A percentile compares a stretch with the other conserved stretches of the same genome.
These are phyloP conservation scores for Muntiacus reevesi DNA, from an alignment of 2,113 vertebrate genomes.

Conservation along the genomic window DNA sequence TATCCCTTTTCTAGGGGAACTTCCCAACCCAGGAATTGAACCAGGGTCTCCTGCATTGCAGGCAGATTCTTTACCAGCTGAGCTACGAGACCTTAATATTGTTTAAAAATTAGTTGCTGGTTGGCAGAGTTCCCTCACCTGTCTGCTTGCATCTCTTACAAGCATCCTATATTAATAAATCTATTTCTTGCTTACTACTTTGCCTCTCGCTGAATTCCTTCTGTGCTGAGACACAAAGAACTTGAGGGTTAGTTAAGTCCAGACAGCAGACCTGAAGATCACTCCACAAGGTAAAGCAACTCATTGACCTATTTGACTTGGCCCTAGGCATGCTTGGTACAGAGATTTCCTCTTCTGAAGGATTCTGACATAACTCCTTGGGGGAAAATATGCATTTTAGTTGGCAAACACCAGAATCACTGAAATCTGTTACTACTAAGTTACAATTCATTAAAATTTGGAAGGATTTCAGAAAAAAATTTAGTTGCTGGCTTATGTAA, in stretches of 20 bases:
- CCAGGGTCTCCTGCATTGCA: background rate
- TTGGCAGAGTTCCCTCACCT: background rate
- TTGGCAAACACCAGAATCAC: background rate
- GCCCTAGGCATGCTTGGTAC: background rate
- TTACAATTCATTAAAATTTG: constrained; percentile 5
- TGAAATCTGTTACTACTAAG: background rate
- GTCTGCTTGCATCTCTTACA: background rate
- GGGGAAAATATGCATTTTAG: constrained; percentile 1
- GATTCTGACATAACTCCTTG: constrained; percentile 10
- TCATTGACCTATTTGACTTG: constrained; percentile 62
- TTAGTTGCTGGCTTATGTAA: background rate
- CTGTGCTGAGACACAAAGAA: background rate
- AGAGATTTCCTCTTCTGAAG: constrained; percentile 48
- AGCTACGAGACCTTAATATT: background rate
- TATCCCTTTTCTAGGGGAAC: background rate
- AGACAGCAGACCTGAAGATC: background rate
- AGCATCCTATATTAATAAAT: background rate
- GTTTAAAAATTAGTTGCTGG: background rate
- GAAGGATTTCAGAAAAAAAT: constrained; percentile 20
- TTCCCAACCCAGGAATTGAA: background rate
- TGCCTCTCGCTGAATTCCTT: background rate
- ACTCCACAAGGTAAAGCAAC: background rate
- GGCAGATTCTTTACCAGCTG: background rate
- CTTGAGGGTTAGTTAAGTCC: background rate
- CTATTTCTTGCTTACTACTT: background rate